A percentile compares a stretch with the other conserved stretches of the same genome.
phyloP scores from a whole-genome alignment of 37 sponge, comb jelly and placozoan genomes.

The Halichondria panicea region DNA sequence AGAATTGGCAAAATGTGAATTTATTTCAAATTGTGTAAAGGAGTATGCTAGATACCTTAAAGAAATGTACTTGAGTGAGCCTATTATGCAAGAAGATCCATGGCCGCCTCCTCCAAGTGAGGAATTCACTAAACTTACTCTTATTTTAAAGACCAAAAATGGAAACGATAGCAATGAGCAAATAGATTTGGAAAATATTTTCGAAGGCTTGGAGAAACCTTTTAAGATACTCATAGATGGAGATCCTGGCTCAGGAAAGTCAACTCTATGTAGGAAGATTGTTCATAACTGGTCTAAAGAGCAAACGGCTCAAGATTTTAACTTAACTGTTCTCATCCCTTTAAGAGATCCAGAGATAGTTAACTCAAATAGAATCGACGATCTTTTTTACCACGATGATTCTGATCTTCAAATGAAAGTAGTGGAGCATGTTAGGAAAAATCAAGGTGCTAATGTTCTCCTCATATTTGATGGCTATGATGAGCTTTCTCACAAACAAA shows the following conservation, averaged over 20 bases:
- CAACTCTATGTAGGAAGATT: not conserved
- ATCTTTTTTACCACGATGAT: slow-evolving; percentile 10
- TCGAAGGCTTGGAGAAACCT: not conserved
- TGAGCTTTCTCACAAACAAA: slow-evolving; percentile 3
- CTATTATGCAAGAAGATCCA: not conserved
- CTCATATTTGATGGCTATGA: slow-evolving; percentile 29
- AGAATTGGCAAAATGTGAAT: no score
- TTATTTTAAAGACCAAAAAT: not conserved
- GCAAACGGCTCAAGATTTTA: not conserved
- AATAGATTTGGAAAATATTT: not conserved
- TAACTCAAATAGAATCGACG: not conserved
- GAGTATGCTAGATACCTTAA: slow-evolving; percentile 1
- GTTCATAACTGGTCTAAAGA: not conserved
- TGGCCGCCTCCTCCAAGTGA: slow-evolving; percentile 16
- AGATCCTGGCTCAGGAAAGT: slow-evolving; percentile 10
- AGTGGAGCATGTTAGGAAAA: not conserved
- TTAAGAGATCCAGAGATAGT: not conserved
- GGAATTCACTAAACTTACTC: not conserved
- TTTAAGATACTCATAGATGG: slow-evolving; percentile 2
- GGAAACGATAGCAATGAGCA: not conserved
- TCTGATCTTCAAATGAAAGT: not conserved
- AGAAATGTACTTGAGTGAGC: not conserved
- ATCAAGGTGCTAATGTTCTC: slow-evolving; percentile 2
- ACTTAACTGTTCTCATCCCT: not conserved
- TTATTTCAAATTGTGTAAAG: not conserved